Evolutionary conservation across 1,140 invertebrate species (phyloP).

Genomic region (Euwallacea fornicatus): DNA sequence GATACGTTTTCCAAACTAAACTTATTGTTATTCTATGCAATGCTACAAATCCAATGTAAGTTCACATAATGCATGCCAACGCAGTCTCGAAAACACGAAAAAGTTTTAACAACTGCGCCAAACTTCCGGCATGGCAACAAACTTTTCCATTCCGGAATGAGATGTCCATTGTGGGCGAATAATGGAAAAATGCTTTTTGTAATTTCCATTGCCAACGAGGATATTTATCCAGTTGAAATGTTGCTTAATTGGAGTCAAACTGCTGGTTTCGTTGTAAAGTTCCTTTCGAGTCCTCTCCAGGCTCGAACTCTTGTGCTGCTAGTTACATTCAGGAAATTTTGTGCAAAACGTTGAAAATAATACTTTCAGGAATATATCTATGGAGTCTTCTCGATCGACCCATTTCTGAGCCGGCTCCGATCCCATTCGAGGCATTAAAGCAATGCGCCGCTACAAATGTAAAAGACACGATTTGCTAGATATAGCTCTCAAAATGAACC

Average conservation of each 20-base stretch:
- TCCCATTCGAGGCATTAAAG: too few species aligned
- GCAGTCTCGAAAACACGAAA: conserved; percentile 13
- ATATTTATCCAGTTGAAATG: conserved; percentile 14
- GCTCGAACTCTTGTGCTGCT: too few species aligned
- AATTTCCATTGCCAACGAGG: conserved; percentile 20
- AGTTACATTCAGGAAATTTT: too few species aligned
- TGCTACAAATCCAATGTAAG: background rate
- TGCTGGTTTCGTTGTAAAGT: background rate
- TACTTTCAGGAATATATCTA: too few species aligned
- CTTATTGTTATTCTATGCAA: background rate
- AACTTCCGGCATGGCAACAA: conserved; percentile 21
- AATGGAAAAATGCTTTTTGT: conserved; percentile 19
- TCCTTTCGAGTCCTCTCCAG: too few species aligned
- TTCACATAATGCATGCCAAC: background rate
- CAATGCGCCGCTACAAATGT: too few species aligned
- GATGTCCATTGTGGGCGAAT: conserved; percentile 24
- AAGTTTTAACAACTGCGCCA: conserved; percentile 19
- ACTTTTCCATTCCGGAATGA: conserved; percentile 22
- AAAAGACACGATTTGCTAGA: too few species aligned
- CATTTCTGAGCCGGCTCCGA: too few species aligned
- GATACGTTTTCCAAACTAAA: conserved; percentile 1
- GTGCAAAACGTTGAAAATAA: too few species aligned
- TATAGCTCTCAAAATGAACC: too few species aligned
- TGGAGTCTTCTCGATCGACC: too few species aligned
- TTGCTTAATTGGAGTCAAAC: conserved; percentile 19